These are phyloP conservation scores for Tringa solitaria DNA, from an alignment of 2,113 vertebrate genomes.

Conservation along the genomic window DNA sequence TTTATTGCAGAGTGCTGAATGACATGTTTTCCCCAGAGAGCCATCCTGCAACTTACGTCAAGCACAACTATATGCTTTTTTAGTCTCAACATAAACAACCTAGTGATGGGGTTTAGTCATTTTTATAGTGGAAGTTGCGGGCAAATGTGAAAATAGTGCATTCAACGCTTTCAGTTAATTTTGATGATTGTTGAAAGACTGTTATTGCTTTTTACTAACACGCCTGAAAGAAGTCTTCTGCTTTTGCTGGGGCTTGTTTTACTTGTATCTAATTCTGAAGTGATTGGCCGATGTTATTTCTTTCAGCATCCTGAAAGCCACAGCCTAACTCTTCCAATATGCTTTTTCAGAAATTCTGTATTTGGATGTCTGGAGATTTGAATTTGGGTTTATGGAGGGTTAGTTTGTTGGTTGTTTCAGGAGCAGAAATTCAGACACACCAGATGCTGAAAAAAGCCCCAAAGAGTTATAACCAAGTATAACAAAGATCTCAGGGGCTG, in stretches of 20 bases:
- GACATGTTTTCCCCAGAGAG: neutral
- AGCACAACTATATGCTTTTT: neutral
- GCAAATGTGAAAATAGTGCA: neutral
- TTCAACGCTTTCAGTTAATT: neutral
- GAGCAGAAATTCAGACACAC: neutral
- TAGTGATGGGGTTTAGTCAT: neutral
- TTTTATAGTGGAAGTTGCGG: neutral
- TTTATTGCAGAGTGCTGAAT: neutral
- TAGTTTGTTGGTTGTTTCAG: neutral
- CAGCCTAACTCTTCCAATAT: neutral
- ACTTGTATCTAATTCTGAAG: neutral
- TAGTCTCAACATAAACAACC: neutral
- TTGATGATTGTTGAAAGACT: neutral
- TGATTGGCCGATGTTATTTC: neutral
- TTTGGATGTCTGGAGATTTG: neutral
- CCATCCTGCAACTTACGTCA: neutral
- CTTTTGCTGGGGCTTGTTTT: neutral
- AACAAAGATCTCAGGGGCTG: neutral
- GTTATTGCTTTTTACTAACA: neutral
- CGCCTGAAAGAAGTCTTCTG: neutral
- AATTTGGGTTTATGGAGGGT: neutral
- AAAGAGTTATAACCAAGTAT: neutral
- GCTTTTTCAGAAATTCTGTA: neutral
- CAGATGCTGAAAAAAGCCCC: neutral
- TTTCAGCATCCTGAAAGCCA: neutral